Evolutionary conservation across 2,113 vertebrate species (phyloP).

Genomic region (Takifugu flavidus): DNA sequence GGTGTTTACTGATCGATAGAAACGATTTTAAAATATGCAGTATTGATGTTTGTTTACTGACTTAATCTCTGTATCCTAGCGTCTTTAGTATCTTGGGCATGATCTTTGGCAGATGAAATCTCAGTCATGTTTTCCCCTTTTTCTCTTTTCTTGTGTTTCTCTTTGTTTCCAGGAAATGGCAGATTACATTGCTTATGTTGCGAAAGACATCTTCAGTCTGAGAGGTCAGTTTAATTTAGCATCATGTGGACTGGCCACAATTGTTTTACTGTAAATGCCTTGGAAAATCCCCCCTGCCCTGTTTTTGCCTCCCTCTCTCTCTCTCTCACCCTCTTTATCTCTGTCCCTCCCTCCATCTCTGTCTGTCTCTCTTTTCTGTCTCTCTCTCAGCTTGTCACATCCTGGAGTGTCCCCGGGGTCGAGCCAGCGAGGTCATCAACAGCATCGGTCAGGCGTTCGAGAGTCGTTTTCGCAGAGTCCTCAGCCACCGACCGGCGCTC

Average conservation of each 20-base stretch:
- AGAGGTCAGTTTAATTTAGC: slow-evolving; percentile 77
- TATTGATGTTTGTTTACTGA: no score
- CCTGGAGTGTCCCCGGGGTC: slow-evolving; percentile 82
- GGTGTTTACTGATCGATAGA: no score
- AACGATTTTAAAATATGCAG: no score
- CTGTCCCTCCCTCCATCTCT: not conserved
- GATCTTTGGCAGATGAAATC: not conserved
- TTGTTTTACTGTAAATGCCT: not conserved
- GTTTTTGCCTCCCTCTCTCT: not conserved
- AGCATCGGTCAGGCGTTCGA: slow-evolving; percentile 92
- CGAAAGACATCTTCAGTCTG: slow-evolving; percentile 88
- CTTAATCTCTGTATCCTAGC: not conserved
- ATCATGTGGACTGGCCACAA: not conserved
- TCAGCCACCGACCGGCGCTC: slow-evolving; percentile 78
- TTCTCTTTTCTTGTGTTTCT: not conserved
- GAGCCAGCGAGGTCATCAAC: slow-evolving; percentile 84
- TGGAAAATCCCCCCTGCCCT: not conserved
- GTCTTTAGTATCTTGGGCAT: not conserved
- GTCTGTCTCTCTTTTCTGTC: not conserved
- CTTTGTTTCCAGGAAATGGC: slow-evolving; percentile 80
- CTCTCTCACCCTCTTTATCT: not conserved
- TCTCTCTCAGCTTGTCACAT: slow-evolving; percentile 85
- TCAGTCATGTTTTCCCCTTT: not conserved
- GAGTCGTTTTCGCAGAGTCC: slow-evolving; percentile 86
- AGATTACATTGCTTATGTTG: slow-evolving; percentile 92